Conservation (phyloP, 2,888 invertebrate species). For the Hylaea fasciaria region DNA sequence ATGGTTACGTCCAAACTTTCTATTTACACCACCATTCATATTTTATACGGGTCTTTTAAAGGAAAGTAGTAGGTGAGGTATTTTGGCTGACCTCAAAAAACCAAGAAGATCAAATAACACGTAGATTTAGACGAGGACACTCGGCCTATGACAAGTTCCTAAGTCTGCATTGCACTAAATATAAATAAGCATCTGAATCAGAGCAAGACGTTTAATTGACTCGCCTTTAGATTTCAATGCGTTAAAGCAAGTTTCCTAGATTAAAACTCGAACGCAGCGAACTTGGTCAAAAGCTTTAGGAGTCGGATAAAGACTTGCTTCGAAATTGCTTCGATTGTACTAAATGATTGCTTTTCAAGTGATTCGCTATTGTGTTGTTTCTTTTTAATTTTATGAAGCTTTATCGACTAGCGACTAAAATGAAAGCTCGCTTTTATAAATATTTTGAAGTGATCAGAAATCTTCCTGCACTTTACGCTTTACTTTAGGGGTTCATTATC, state of each 20-base stretch:
- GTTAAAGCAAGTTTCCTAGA: slow-evolving; percentile 29
- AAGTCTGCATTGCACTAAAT: background rate
- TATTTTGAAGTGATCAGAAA: too few species aligned
- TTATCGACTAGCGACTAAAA: background rate
- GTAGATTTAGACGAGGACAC: too few species aligned
- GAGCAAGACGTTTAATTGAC: slow-evolving; percentile 17
- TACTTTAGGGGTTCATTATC: too few species aligned
- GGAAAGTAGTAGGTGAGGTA: too few species aligned
- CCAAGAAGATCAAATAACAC: too few species aligned
- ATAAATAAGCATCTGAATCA: slow-evolving; percentile 16
- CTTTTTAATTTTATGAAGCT: slow-evolving; percentile 2
- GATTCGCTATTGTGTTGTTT: slow-evolving; percentile 29
- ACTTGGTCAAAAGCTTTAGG: slow-evolving; percentile 28
- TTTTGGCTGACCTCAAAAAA: too few species aligned
- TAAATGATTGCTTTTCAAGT: slow-evolving; percentile 30
- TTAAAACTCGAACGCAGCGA: slow-evolving; percentile 21
- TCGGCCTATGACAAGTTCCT: slow-evolving; percentile 14
- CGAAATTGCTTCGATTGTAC: slow-evolving; percentile 22
- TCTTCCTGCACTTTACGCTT: too few species aligned
- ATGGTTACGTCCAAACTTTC: too few species aligned
- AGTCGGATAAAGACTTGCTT: slow-evolving; percentile 16
- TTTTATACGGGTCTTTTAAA: too few species aligned
- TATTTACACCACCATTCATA: too few species aligned
- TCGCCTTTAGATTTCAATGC: slow-evolving; percentile 17
- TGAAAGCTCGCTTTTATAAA: too few species aligned